Evolutionary conservation across 2,888 invertebrate genomes (phyloP), one percentile per base, ranked within the genome.

Genomic region (Volucella bombylans): DNA sequence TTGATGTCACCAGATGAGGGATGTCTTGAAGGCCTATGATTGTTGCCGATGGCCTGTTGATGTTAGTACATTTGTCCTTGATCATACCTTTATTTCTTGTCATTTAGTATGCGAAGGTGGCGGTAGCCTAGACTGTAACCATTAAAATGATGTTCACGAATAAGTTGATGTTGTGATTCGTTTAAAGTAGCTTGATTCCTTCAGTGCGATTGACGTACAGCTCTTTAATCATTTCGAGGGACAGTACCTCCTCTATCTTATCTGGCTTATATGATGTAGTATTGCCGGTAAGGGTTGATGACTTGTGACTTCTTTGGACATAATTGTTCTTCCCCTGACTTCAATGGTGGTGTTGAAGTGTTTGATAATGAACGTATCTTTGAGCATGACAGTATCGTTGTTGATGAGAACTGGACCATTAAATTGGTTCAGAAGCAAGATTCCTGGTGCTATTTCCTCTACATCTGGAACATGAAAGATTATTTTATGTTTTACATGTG

Each of bases 381-480:
- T 61, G 12, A 61, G 18, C 45, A 8, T 11, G 45, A 61, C 45
- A 15, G 45, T 18, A 18, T 61, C 45, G 15, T 61, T 61, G 18
- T 61, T 61, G 23, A 43, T 61, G 18, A 45, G 12, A 18, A 61
- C 43, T 61, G 61, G 55, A 8, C 43, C 45, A 45, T 43, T 61
- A 11, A 45, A 55, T 9, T 55, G 55, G 38, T 55, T 55, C 31
- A 61, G 18, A 10, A 61, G 18, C 61, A 43, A 15, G 43, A 61
- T 61, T 61, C 61, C 45, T 15, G 61, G 61, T 12, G 61, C 15
- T 43, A 61, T 45, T 61, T 61, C 61, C 31, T 61, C 61, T 61
- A 61, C 43, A 15, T 45, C 61, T 15, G 61, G 61, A 43, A 61
- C 61, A 23, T 3, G 6, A 31, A 31, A 31, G 6, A 31, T 0